Evolutionary conservation across 2,113 vertebrate genomes (phyloP), one percentile per base, ranked within the genome.

Genomic region (Muntiacus reevesi): DNA sequence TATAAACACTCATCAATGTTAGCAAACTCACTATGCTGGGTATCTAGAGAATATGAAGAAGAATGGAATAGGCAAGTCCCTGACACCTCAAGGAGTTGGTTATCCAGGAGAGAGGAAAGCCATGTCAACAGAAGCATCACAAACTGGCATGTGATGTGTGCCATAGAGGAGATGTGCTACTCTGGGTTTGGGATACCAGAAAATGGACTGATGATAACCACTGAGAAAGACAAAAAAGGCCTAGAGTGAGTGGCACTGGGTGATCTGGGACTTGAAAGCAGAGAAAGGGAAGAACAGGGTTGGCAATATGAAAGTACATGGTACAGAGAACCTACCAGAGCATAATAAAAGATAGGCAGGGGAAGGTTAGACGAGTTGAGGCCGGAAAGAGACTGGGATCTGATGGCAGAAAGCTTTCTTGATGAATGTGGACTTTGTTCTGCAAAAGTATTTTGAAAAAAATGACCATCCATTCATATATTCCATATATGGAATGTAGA

Each of bases 381-480:
- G 43, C 83, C 82, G 47, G 81, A 86, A 85, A 81, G 45, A 33
- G 47, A 67, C 50, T 4, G 5, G 47, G 36, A 47, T 67, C 57
- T 2, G 17, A 87, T 45, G 55, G 76, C 59, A 4, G 43, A 87
- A 92, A 71, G 91, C 36, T 92, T 23, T 62, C 36, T 33, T 83
- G 47, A 89, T 71, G 21, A 88, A 87, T 62, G 87, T 15, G 60
- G 87, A 60, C 87, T 92, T 89, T 43, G 21, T 92, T 92, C 50
- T 95, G 52, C 57, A 84, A 78, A 96, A 82, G 64, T 40, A 76
- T 43, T 55, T 95, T n/a, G 67, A 45, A 95, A 87, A 92, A 94
- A 96, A 76, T 12, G 12, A 74, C 30, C 43, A 23, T 25, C 12
- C 10, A 55, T 78, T 91, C 55, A 91, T 55, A 78, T 71, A 89